Evolutionary conservation across 2,797 vertebrate genomes (phyloP).

Genomic region (Coregonus sp.): DNA sequence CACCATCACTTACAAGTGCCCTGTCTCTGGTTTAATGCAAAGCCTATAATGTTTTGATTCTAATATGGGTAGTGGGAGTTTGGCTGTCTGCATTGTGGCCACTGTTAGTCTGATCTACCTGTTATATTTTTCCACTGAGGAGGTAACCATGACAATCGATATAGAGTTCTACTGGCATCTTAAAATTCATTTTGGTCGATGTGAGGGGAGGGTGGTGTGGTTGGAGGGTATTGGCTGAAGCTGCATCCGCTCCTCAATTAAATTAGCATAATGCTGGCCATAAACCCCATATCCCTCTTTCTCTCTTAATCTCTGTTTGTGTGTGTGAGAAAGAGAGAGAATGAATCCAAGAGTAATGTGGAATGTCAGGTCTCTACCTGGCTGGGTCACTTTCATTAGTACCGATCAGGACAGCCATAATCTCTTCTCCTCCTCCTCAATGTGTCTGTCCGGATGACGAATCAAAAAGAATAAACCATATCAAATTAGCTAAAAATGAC

Average conservation of each 20-base stretch:
- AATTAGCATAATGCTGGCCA: slow-evolving; percentile 68
- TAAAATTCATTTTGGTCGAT: slow-evolving; percentile 60
- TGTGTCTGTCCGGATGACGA: background rate
- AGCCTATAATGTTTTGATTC: slow-evolving; percentile 54
- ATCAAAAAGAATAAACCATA: background rate
- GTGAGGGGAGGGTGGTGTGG: slow-evolving; percentile 38
- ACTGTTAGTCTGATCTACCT: slow-evolving; percentile 75
- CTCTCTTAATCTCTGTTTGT: background rate
- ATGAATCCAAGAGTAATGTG: background rate
- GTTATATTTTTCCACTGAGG: slow-evolving; percentile 74
- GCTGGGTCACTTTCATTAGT: background rate
- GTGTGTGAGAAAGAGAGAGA: background rate
- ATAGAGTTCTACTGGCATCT: slow-evolving; percentile 52
- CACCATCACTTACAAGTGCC: background rate
- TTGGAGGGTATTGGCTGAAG: slow-evolving; percentile 40
- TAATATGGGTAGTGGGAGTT: slow-evolving; percentile 44
- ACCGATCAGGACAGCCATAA: background rate
- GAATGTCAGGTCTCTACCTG: background rate
- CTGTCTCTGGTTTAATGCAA: slow-evolving; percentile 37
- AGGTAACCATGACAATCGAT: slow-evolving; percentile 90
- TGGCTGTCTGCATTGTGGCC: slow-evolving; percentile 65
- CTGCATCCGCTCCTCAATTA: slow-evolving; percentile 76
- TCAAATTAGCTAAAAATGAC: background rate
- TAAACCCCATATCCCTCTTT: slow-evolving; percentile 43
- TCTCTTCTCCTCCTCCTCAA: background rate